A percentile compares a stretch with the other conserved stretches of the same genome.
These are phyloP conservation scores for Dinomys branickii DNA, from an alignment of 2,113 vertebrate species.

Conservation along the genomic window DNA sequence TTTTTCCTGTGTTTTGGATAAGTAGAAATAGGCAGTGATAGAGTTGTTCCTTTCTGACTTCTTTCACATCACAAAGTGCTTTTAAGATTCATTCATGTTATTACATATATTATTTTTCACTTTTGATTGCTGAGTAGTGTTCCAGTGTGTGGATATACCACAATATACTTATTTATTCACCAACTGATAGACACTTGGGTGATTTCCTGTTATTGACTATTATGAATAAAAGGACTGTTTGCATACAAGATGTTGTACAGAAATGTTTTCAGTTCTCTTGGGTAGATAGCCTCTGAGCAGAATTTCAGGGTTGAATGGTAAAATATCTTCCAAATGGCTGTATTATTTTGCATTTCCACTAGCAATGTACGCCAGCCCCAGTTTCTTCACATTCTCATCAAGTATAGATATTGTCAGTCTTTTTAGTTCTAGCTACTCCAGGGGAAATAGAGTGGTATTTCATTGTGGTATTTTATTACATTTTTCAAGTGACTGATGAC, in stretches of 20 bases:
- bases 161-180: background rate
- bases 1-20: background rate
- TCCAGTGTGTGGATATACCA: background rate
- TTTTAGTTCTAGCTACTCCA: background rate
- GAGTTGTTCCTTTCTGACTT: background rate
- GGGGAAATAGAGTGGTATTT: background rate
- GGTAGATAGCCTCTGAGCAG: background rate
- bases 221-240: background rate
- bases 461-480: background rate
- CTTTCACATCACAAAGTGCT: background rate
- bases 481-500: background rate
- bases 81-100: background rate
- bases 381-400: background rate
- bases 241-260: background rate
- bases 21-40: background rate
- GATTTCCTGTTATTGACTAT: background rate
- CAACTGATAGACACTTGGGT: background rate
- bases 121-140: background rate
- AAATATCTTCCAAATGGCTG: background rate
- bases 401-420: background rate
- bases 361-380: background rate
- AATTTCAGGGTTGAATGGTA: background rate
- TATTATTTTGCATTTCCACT: background rate
- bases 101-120: background rate
- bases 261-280: constrained; percentile 14